A percentile compares a stretch with the other conserved stretches of the same genome.
Conservation (phyloP, 2,888 invertebrate genomes). For the Eueremaeus valkanovi region DNA sequence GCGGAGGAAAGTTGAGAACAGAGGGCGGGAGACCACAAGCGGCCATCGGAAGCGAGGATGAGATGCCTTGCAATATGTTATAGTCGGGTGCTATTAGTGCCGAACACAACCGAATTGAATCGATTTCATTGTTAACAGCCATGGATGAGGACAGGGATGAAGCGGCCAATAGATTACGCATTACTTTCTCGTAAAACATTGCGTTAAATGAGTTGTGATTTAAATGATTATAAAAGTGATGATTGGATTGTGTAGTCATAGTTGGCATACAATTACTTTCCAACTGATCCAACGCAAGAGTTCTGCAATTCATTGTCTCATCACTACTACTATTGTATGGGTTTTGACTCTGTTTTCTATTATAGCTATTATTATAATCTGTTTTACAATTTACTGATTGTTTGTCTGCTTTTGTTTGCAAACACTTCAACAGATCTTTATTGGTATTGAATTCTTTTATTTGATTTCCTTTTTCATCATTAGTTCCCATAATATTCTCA, state of each 20-base stretch:
- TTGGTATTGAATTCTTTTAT: background rate
- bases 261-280: background rate
- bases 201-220: background rate
- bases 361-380: background rate
- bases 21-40: background rate
- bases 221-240: background rate
- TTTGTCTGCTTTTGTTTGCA: slow-evolving; percentile 19
- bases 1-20: background rate
- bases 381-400: background rate
- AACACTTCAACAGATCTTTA: background rate
- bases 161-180: slow-evolving; percentile 20
- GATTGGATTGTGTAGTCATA: background rate
- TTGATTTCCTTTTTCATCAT: slow-evolving; percentile 7
- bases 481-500: slow-evolving; percentile 12
- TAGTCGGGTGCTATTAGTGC: slow-evolving; percentile 16
- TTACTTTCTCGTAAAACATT: slow-evolving; percentile 27
- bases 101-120: slow-evolving; percentile 16
- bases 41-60: background rate
- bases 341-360: background rate
- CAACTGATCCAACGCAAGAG: background rate
- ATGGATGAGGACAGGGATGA: slow-evolving; percentile 17
- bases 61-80: background rate
- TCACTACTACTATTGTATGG: background rate
- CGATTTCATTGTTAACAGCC: background rate
- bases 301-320: background rate